Evolutionary conservation across 2,888 invertebrate species (phyloP).

Genomic region (Sesia apiformis): DNA sequence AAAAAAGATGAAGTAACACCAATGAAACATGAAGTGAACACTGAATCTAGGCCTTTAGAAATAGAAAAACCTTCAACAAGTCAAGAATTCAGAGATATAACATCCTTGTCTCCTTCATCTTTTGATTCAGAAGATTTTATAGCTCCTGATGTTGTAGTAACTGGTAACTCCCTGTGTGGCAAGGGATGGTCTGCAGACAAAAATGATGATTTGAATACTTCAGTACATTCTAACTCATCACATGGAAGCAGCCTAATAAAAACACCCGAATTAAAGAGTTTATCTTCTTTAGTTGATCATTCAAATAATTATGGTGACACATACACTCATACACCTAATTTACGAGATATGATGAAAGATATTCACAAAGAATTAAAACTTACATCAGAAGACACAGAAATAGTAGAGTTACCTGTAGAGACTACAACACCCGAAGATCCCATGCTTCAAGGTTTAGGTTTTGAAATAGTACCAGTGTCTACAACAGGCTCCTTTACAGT

Average conservation of each 20-base stretch:
- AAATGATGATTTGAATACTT: conserved; percentile 67
- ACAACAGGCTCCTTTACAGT: conserved; percentile 70
- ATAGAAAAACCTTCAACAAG: conserved; percentile 47
- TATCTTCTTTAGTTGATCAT: conserved; percentile 58
- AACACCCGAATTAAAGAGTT: conserved; percentile 64
- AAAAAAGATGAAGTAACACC: conserved; percentile 12
- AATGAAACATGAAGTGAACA: conserved; percentile 8
- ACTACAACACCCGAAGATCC: conserved; percentile 49
- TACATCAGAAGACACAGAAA: conserved; percentile 40
- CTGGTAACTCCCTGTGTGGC: conserved; percentile 79
- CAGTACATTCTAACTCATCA: conserved; percentile 67
- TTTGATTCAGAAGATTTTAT: conserved; percentile 47
- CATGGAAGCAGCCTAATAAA: conserved; percentile 67
- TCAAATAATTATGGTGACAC: conserved; percentile 44
- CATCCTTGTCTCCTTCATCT: conserved; percentile 39
- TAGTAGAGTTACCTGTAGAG: conserved; percentile 35
- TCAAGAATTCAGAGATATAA: conserved; percentile 26
- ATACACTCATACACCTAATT: conserved; percentile 54
- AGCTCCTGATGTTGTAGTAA: conserved; percentile 42
- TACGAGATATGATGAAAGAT: conserved; percentile 76
- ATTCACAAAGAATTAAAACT: conserved; percentile 59
- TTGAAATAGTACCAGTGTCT: conserved; percentile 73
- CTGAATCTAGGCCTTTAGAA: conserved; percentile 19
- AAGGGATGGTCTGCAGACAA: conserved; percentile 79
- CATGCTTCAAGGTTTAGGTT: conserved; percentile 65